Evolutionary conservation across 2,113 vertebrate genomes (phyloP), one percentile per base, ranked within the genome.

Genomic region (Lasiurus borealis): DNA sequence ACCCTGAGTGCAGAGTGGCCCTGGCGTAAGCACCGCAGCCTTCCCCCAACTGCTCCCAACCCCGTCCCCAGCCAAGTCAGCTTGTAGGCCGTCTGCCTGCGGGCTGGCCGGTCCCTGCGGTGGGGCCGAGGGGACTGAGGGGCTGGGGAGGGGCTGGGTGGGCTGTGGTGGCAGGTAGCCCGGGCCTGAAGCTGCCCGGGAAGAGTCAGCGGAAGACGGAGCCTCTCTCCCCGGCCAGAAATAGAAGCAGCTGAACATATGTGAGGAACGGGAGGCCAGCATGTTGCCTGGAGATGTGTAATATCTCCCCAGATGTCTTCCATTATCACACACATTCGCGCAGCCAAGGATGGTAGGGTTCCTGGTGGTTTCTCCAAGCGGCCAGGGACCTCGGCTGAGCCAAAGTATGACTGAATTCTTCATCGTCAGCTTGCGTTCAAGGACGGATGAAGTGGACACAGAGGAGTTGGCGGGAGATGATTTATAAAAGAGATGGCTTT

Each of bases 281-380:
- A 8, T 76, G 5, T 31, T 93, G 90, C 93, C 48, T 15, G 85
- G 95, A 89, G 95, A 90, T 85, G 77, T 80, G 94, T 68, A 78
- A 78, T 52, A 50, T 91, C 91, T 92, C 76, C 95, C 97, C 97
- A 97, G 96, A 95, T 96, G 97, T 93, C 96, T 97, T 85, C 57
- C 48, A 97, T 97, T 96, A 97, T 94, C 78, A 69, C 40, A 52
- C 46, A 44, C 44, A 46, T 27, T 59, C 85, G 9, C 92, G 78
- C 50, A 0, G 92, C 95, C 95, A 91, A 18, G 46, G 75, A 93
- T 82, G 94, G 95, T 73, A 64, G 88, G 87, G 91, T 96, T 96
- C 92, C 93, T 48, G 3, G 76, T 93, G 95, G 88, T 78, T 95
- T 95, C 96, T 94, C 96, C 89, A 84, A 86, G 90, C 96, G 57